Conservation (phyloP, 2,113 vertebrate genomes). For the Poeciliopsis turrubarensis region DNA sequence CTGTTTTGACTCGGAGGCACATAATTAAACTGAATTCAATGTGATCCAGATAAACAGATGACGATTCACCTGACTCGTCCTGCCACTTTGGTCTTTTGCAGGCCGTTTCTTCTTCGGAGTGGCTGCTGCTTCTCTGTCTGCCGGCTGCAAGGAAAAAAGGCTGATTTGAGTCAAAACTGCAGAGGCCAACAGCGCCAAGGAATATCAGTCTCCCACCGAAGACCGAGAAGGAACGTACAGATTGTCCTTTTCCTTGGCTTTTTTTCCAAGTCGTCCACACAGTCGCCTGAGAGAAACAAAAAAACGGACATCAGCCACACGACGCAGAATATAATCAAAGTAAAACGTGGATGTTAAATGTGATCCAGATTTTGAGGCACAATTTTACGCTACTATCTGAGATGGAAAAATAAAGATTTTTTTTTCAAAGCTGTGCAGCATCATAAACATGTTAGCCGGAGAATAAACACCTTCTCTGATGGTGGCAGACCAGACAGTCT, state of each 20-base stretch:
- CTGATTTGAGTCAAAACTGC: not conserved
- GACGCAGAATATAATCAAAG: not conserved
- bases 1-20: not conserved
- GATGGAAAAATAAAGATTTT: not conserved
- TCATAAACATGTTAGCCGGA: not conserved
- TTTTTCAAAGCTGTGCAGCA: not conserved
- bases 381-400: not conserved
- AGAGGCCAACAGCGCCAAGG: not conserved
- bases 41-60: not conserved
- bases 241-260: slow-evolving; percentile 54
- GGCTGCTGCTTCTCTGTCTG: slow-evolving; percentile 63
- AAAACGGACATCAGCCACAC: not conserved
- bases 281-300: slow-evolving; percentile 69
- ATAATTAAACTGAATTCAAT: not conserved
- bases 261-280: slow-evolving; percentile 55
- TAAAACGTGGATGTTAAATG: not conserved
- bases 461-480: slow-evolving; percentile 80
- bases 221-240: slow-evolving; percentile 50
- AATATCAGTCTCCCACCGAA: not conserved
- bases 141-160: slow-evolving; percentile 36
- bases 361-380: not conserved
- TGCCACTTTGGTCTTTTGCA: slow-evolving; percentile 74
- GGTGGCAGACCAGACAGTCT: slow-evolving; percentile 82
- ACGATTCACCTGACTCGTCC: slow-evolving; percentile 71
- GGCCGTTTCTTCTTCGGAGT: slow-evolving; percentile 67